A percentile compares a stretch with the other conserved stretches of the same genome.
Evolutionary conservation across 2,113 vertebrate species (phyloP).

Genomic region (Clarias gariepinus): DNA sequence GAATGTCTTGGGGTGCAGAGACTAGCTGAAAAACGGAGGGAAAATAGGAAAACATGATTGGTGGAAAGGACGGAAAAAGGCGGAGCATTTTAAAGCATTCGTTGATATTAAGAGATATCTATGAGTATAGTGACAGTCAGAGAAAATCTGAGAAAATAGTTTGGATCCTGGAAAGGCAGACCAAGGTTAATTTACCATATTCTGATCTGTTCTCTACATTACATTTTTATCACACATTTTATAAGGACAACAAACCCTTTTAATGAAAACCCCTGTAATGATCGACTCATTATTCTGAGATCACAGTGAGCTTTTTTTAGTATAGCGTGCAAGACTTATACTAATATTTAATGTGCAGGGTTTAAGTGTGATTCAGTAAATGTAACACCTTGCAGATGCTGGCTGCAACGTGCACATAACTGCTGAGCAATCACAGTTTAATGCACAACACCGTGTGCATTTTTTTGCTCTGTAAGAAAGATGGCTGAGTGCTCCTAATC

Average conservation of each 20-base stretch:
- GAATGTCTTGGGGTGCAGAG: conserved; percentile 67
- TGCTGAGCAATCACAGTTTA: conserved; percentile 53
- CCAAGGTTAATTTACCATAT: not conserved
- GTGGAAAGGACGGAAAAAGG: conserved; percentile 28
- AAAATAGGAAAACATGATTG: conserved; percentile 46
- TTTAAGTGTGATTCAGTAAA: conserved; percentile 28
- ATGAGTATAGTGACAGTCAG: conserved; percentile 51
- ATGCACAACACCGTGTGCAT: conserved; percentile 59
- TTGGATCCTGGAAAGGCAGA: not conserved
- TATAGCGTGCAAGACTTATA: not conserved
- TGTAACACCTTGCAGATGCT: conserved; percentile 30
- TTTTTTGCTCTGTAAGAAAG: conserved; percentile 66
- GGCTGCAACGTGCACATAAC: not conserved
- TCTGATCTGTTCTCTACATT: not conserved
- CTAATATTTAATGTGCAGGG: conserved; percentile 11
- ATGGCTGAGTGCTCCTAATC: conserved; percentile 61
- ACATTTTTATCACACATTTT: conserved; percentile 12
- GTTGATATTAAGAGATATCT: conserved; percentile 62
- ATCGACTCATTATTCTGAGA: not conserved
- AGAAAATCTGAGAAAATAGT: not conserved
- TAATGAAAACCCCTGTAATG: conserved; percentile 10
- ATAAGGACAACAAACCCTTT: not conserved
- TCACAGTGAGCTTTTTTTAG: not conserved
- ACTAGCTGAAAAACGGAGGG: conserved; percentile 64
- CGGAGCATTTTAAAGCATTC: conserved; percentile 46